Percentiles rank a stretch among this genome's conserved stretches.
Evolutionary conservation across 2,797 vertebrate genomes (phyloP).

Genomic region (Cossypha heuglini): DNA sequence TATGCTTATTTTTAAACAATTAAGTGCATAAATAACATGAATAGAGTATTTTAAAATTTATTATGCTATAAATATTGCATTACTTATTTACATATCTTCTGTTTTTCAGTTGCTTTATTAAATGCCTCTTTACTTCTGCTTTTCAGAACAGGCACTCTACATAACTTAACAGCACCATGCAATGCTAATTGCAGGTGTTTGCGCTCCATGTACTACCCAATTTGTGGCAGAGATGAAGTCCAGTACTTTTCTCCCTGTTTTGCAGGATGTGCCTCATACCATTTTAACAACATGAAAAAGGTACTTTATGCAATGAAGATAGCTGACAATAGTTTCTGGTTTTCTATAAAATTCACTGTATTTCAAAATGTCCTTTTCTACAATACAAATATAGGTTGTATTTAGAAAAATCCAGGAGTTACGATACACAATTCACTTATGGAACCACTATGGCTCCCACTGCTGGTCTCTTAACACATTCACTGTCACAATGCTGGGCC

Average conservation of each 20-base stretch:
- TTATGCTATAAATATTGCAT: neutral
- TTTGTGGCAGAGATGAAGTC: constrained; percentile 77
- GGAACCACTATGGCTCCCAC: neutral
- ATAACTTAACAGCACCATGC: constrained; percentile 74
- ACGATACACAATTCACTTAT: neutral
- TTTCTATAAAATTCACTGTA: neutral
- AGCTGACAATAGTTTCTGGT: neutral
- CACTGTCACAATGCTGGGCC: accelerated
- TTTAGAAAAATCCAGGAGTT: accelerated
- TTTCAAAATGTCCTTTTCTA: neutral
- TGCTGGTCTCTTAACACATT: neutral
- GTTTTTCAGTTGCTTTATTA: neutral
- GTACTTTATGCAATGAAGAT: constrained; percentile 26
- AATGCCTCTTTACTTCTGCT: neutral
- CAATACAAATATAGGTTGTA: neutral
- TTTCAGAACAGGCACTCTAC: constrained; percentile 66
- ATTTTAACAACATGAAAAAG: constrained; percentile 31
- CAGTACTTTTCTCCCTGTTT: constrained; percentile 83
- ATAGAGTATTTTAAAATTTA: neutral
- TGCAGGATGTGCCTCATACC: constrained; percentile 70
- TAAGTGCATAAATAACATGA: neutral
- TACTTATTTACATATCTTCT: neutral
- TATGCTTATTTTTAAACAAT: neutral
- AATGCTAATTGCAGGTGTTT: constrained; percentile 75
- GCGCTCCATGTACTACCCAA: constrained; percentile 72